Percentiles rank a stretch among this genome's conserved stretches.
Evolutionary conservation across 2,113 vertebrate species (phyloP).

Genomic region (Lathamus discolor): DNA sequence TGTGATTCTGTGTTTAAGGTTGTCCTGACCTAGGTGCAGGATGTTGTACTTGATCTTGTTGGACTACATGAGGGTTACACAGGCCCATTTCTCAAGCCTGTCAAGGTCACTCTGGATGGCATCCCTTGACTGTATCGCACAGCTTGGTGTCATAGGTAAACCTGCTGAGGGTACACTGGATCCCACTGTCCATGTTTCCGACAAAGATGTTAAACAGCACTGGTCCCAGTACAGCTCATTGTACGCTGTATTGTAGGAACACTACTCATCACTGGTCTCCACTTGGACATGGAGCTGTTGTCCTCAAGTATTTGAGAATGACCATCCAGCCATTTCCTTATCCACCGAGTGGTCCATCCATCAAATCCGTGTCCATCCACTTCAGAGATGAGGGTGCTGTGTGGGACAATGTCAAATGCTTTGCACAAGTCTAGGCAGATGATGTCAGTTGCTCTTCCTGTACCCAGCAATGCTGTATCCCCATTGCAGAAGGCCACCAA

Average conservation of each 20-base stretch:
- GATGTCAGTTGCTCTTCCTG: background rate
- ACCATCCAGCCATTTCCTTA: background rate
- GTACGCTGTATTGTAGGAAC: background rate
- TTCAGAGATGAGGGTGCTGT: background rate
- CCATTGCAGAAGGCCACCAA: background rate
- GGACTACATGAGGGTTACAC: background rate
- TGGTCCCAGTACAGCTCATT: background rate
- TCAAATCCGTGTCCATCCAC: background rate
- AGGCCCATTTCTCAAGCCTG: background rate
- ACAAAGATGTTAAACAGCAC: background rate
- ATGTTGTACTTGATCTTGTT: background rate
- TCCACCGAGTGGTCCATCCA: background rate
- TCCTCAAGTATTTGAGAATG: background rate
- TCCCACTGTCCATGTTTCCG: background rate
- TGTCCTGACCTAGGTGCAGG: background rate
- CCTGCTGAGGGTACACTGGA: background rate
- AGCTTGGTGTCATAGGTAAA: background rate
- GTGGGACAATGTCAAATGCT: background rate
- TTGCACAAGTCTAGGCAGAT: background rate
- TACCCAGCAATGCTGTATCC: background rate
- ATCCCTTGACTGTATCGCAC: background rate
- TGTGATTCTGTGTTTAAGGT: background rate
- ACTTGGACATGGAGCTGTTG: background rate
- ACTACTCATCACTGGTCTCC: background rate
- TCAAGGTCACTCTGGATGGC: background rate